Percentiles rank a stretch among this genome's conserved stretches.
Evolutionary conservation across 2,888 invertebrate genomes (phyloP).

Genomic region (Protodeltote pygarga): DNA sequence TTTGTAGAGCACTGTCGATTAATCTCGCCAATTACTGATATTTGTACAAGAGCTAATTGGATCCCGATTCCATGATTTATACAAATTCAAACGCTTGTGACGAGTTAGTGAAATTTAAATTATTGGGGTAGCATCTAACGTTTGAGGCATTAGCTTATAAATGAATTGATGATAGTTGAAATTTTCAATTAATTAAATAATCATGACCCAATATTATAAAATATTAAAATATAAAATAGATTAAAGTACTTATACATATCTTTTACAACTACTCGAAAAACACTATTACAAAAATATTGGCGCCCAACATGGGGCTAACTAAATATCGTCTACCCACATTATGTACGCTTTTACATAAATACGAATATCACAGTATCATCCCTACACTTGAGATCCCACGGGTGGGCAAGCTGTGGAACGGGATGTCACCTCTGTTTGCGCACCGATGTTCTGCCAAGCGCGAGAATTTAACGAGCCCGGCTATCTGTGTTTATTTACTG

Average conservation of each 20-base stretch:
- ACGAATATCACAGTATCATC: slow-evolving; percentile 12
- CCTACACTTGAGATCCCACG: slow-evolving; percentile 35
- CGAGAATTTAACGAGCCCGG: slow-evolving; percentile 73
- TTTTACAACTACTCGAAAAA: too few relatives aligned
- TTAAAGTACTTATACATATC: too few relatives aligned
- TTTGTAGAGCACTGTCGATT: slow-evolving; percentile 55
- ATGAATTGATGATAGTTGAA: too few relatives aligned
- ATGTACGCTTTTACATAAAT: slow-evolving; percentile 5
- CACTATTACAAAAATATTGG: too few relatives aligned
- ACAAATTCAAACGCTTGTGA: slow-evolving; percentile 43
- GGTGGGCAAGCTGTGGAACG: slow-evolving; percentile 36
- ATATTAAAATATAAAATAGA: too few relatives aligned
- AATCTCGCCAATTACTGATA: slow-evolving; percentile 73
- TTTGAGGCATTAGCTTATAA: too few relatives aligned
- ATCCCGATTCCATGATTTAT: slow-evolving; percentile 57
- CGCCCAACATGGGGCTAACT: slow-evolving; percentile 27
- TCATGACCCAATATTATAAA: too few relatives aligned
- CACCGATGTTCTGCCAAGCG: slow-evolving; percentile 56
- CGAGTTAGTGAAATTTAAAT: slow-evolving; percentile 40
- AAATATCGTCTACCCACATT: neutral
- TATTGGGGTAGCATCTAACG: too few relatives aligned
- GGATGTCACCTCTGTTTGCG: slow-evolving; percentile 53
- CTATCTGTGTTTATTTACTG: slow-evolving; percentile 56
- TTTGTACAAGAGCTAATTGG: slow-evolving; percentile 76
- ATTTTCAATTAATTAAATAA: too few relatives aligned